Evolutionary conservation across 2,113 vertebrate species (phyloP).

Genomic region (Leptosomus discolor): DNA sequence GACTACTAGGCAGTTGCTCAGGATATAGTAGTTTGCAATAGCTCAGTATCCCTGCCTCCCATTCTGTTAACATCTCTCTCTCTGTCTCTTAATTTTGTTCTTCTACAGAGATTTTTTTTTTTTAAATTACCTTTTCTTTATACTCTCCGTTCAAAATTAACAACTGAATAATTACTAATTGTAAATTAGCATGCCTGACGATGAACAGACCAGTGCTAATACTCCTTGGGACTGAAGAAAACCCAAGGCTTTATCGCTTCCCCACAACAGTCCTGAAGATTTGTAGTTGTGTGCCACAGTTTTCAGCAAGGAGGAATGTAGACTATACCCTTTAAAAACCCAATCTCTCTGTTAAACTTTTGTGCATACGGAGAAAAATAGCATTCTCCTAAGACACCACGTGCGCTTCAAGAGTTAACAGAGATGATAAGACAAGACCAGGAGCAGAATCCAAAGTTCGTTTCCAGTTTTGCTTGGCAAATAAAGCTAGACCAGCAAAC

Average conservation of each 20-base stretch:
- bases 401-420: background rate
- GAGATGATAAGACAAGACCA: background rate
- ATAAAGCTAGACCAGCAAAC: background rate
- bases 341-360: background rate
- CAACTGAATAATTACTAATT: background rate
- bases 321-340: background rate
- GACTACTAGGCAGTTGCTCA: background rate
- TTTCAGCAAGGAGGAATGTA: background rate
- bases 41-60: background rate
- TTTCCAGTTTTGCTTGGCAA: background rate
- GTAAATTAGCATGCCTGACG: background rate
- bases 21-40: background rate
- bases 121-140: background rate
- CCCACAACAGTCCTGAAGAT: background rate
- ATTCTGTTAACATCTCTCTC: background rate
- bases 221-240: background rate
- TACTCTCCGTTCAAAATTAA: background rate
- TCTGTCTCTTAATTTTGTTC: background rate
- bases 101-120: background rate
- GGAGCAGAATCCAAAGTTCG: background rate
- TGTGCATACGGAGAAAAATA: background rate
- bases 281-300: background rate
- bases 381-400: background rate
- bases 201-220: background rate
- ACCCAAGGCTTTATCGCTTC: rapidly evolving